A percentile compares a stretch with the other conserved stretches of the same genome.
These are phyloP conservation scores for Dryobates pubescens DNA, from an alignment of 2,797 vertebrate species.

Conservation along the genomic window DNA sequence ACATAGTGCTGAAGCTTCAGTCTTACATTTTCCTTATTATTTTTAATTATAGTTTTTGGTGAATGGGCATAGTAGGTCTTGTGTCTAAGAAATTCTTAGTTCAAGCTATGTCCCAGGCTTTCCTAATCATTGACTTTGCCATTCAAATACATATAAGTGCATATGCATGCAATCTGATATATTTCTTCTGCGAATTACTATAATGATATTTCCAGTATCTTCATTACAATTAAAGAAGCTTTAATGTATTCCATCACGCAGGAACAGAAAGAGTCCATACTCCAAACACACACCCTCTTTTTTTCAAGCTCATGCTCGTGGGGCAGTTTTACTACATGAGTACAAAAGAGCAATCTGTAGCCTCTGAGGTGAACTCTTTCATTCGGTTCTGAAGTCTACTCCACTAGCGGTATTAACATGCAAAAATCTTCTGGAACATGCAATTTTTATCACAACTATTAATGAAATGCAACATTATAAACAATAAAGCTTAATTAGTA, in stretches of 20 bases:
- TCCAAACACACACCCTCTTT: not conserved
- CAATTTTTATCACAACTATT: constrained; percentile 68
- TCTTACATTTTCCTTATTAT: not conserved
- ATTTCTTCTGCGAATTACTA: not conserved
- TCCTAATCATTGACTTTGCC: not conserved
- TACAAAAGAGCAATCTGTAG: not conserved
- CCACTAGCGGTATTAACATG: constrained; percentile 19
- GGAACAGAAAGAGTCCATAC: not conserved
- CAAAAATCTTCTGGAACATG: constrained; percentile 41
- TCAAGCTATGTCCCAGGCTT: not conserved
- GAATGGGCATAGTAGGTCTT: constrained; percentile 32
- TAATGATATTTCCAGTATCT: not conserved
- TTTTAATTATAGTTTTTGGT: constrained; percentile 36
- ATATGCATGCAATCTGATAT: not conserved
- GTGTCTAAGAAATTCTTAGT: not conserved
- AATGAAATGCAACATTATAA: constrained; percentile 78
- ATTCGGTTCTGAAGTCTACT: not conserved
- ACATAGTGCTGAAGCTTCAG: not conserved
- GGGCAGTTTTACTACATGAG: not conserved
- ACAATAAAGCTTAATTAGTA: constrained; percentile 84
- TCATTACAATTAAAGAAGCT: not conserved
- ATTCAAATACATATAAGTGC: not conserved
- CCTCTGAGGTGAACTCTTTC: not conserved
- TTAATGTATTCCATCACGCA: not conserved
- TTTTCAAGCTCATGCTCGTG: not conserved